Evolutionary conservation across 2,113 vertebrate genomes (phyloP), one percentile per base, ranked within the genome.

Genomic region (Noctilio leporinus): DNA sequence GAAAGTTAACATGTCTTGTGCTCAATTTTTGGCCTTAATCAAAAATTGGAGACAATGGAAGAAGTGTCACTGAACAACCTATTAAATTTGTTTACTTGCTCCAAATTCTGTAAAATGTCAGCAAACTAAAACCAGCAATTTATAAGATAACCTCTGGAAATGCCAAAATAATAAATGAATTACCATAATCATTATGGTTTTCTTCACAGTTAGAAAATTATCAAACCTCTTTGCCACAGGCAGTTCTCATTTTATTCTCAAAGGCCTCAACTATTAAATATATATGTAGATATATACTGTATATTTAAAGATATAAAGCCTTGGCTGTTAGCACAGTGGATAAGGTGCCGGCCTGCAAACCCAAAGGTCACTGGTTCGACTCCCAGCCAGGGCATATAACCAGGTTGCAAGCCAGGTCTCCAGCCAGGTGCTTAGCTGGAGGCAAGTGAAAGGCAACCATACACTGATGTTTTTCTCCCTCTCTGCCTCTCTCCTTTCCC

Each of bases 81-180:
- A 78, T 80, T 91, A 94, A 57, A 93, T 78, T 62, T 81, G 43
- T 47, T 76, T 11, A 40, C 47, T 67, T 2, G 5, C 22, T 89
- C 38, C 57, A 94, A 84, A 89, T 94, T 85, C 47, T 78, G 15
- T 51, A 95, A 96, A 94, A 87, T 95, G 88, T 95, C 95, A 96
- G 77, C 43, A 77, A 90, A 95, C 28, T 62, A 72, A 72, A 96
- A 75, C n/a, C 45, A 92, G 75, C 11, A 86, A 62, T 77, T 77
- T 57, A 28, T 53, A 88, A 93, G 78, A 89, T 87, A 97, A 97
- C 85, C 62, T 47, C 67, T 95, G 51, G 35, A 92, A 96, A 95
- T 96, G 88, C 72, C 91, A 96, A 95, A 95, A 95, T 95, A 93
- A 96, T 96, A 72, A 86, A 92, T 83, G 82, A 95, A 96, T 92